Conservation (phyloP, 1,140 invertebrate species). For the Bilobella aurantiaca region DNA sequence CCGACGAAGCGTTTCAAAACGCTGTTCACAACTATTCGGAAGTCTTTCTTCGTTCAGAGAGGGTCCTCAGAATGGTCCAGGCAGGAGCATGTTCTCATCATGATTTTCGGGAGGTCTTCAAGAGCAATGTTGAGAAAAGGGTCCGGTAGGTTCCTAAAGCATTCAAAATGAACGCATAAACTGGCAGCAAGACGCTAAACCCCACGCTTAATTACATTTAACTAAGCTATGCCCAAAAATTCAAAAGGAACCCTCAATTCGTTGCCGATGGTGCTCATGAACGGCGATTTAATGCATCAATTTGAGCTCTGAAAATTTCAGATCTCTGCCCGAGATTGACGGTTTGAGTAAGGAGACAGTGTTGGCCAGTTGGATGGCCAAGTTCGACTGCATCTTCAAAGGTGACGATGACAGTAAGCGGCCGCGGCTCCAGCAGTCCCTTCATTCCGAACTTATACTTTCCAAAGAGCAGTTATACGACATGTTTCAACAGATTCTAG, state of each 20-base stretch:
- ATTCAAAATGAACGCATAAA: too few species aligned
- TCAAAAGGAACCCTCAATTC: too few species aligned
- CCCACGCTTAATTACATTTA: too few species aligned
- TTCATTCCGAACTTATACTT: conserved; percentile 82
- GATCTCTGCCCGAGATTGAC: conserved; percentile 96
- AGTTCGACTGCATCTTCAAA: conserved; percentile 98
- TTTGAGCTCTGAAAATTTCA: conserved; percentile 43
- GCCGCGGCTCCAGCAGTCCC: conserved; percentile 73
- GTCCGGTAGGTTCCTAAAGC: conserved; percentile 76
- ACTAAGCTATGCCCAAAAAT: too few species aligned
- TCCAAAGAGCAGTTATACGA: conserved; percentile 97
- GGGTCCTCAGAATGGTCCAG: conserved; percentile 83
- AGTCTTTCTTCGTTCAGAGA: conserved; percentile 92
- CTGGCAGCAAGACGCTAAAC: too few species aligned
- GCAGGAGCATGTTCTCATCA: conserved; percentile 94
- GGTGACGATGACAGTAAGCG: conserved; percentile 80
- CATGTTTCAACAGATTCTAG: conserved; percentile 98
- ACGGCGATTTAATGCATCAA: too few species aligned
- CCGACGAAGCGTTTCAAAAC: conserved; percentile 98
- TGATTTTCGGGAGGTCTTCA: conserved; percentile 97
- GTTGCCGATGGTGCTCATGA: too few species aligned
- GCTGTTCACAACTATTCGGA: conserved; percentile 96
- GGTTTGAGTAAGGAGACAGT: conserved; percentile 98
- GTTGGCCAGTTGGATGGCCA: conserved; percentile 96
- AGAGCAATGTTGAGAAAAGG: conserved; percentile 93